These are phyloP conservation scores for Sebastes minor DNA, from an alignment of 2,797 vertebrate species.

Conservation along the genomic window DNA sequence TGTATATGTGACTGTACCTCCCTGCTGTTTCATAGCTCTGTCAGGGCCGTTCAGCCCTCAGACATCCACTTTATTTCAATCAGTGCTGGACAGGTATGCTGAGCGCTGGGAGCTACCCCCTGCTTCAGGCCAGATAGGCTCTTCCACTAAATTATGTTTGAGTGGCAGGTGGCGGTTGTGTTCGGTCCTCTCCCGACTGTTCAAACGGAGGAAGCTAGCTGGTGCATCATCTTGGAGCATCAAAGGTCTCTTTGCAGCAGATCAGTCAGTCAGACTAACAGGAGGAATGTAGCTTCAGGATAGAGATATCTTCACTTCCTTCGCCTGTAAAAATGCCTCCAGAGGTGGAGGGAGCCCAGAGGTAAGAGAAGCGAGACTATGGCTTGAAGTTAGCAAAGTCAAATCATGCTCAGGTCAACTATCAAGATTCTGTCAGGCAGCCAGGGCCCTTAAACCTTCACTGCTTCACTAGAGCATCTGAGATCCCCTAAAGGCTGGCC, in stretches of 20 bases:
- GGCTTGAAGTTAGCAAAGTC: background rate
- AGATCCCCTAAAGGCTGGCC: background rate
- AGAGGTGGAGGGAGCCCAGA: background rate
- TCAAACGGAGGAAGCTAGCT: slow-evolving; percentile 50
- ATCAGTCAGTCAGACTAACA: slow-evolving; percentile 70
- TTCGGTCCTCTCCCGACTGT: slow-evolving; percentile 37
- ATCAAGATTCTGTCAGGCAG: background rate
- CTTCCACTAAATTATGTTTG: slow-evolving; percentile 64
- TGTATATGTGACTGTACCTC: slow-evolving; percentile 38
- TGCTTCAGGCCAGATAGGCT: slow-evolving; percentile 58
- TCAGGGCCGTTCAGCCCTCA: slow-evolving; percentile 42
- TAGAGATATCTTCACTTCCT: slow-evolving; percentile 57
- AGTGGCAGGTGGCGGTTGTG: slow-evolving; percentile 62
- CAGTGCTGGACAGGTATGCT: slow-evolving; percentile 62
- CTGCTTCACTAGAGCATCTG: background rate
- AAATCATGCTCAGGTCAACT: background rate
- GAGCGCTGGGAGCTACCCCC: slow-evolving; percentile 38
- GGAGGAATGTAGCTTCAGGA: slow-evolving; percentile 73
- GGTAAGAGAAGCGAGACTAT: background rate
- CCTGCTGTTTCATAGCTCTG: slow-evolving; percentile 63
- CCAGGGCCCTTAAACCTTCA: background rate
- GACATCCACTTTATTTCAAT: slow-evolving; percentile 67
- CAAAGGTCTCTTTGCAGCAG: slow-evolving; percentile 66
- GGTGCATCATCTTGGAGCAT: slow-evolving; percentile 62
- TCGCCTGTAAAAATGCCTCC: slow-evolving; percentile 33